Conservation (phyloP, 2,113 vertebrate genomes). For the Podarcis raffonei region DNA sequence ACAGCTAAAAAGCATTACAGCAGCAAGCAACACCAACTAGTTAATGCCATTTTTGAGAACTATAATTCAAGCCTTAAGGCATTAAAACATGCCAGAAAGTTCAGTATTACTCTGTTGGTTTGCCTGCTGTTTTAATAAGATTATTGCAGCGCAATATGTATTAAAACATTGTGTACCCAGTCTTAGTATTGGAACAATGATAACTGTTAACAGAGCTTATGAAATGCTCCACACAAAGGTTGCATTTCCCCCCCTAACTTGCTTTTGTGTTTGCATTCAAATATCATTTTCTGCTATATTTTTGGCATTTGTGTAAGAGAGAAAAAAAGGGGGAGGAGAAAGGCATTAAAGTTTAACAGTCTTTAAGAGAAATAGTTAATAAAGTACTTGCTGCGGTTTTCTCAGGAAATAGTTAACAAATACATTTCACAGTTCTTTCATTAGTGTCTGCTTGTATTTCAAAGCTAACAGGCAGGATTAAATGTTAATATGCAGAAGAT, state of each 20-base stretch:
- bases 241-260: not conserved
- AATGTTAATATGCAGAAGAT: not conserved
- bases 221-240: not conserved
- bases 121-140: constrained; percentile 27
- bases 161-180: constrained; percentile 2
- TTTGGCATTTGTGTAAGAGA: not conserved
- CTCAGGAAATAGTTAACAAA: not conserved
- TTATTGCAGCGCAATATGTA: constrained; percentile 5
- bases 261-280: not conserved
- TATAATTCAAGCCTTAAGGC: constrained; percentile 23
- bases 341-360: not conserved
- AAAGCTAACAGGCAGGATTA: not conserved
- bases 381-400: not conserved
- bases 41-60: constrained; percentile 29
- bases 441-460: not conserved
- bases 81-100: constrained; percentile 14
- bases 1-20: constrained; percentile 9
- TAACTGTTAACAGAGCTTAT: constrained; percentile 9
- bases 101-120: constrained; percentile 15
- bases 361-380: not conserved
- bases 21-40: not conserved
- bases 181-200: constrained; percentile 23
- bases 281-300: not conserved
- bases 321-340: not conserved
- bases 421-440: not conserved